Evolutionary conservation across 1,140 invertebrate species (phyloP), one percentile per base, ranked within the genome.

Genomic region (Eupristina koningsbergeri): DNA sequence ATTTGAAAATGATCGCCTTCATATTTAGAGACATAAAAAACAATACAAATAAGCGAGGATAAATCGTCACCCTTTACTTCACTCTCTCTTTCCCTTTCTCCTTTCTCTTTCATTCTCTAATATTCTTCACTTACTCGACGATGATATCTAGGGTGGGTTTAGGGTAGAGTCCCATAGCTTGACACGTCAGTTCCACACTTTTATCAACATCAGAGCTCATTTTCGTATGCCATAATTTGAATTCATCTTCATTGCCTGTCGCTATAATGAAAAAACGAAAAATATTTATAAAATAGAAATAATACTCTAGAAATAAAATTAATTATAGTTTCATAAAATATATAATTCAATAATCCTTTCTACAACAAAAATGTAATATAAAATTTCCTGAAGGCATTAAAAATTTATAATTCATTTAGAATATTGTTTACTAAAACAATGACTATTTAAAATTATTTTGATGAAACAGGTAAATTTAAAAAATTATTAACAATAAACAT

Each of bases 141-240:
- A 86, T 90, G 82, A 93, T 90, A 83, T 92, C 88, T 69, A 93
- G 87, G 63, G 88, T 91, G 26, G 93, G 92, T 83, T 91, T 87
- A 50, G 93, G 93, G 86, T 89, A 93, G 47, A 93, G 87, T 79
- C 92, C 93, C 82, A 90, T 86, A 83, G 92, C 93, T n/a, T 86
- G 84, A 85, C 92, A 93, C 69, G 89, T 91, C 86, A 93, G 89
- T 88, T 93, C 92, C 53, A 93, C 88, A 71, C 86, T 87, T 67
- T 92, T 89, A 80, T 87, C 88, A 83, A 89, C 87, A 31, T 90
- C 85, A 50, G 85, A 85, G 45, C 74, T 86, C 50, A 86, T 89
- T 85, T 90, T 91, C 75, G 85, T 88, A 80, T 90, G 86, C 69
- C 77, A 82, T 61, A 92, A 87, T 83, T 85, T 85, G 61, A 89